A percentile compares a stretch with the other conserved stretches of the same genome.
These are phyloP conservation scores for Doryteuthis pealeii DNA, from an alignment of 1,140 invertebrate species.

Conservation along the genomic window DNA sequence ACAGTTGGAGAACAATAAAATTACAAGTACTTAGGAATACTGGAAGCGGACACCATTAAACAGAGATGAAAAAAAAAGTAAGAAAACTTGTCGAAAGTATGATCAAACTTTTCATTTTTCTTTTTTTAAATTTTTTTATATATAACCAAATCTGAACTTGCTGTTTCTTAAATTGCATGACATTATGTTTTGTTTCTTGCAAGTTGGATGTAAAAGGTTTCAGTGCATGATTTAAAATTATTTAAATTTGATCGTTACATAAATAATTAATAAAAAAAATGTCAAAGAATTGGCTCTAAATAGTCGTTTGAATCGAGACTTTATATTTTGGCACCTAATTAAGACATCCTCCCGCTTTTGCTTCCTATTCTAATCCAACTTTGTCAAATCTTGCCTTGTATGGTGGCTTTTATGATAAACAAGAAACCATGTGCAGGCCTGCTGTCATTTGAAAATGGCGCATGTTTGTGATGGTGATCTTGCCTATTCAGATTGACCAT, in stretches of 20 bases:
- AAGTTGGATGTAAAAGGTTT: conserved; percentile 2
- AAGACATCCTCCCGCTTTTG: not conserved
- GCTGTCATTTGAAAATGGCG: conserved; percentile 1
- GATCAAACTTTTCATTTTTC: too few relatives aligned
- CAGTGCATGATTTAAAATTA: not conserved
- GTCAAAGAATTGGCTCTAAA: too few relatives aligned
- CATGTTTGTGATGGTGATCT: not conserved
- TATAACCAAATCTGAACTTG: not conserved
- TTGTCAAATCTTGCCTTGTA: not conserved
- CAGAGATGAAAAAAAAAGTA: too few relatives aligned
- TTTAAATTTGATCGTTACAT: too few relatives aligned
- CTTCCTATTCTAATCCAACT: conserved; percentile 1
- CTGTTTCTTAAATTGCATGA: not conserved
- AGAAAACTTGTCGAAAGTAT: too few relatives aligned
- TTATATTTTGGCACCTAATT: too few relatives aligned
- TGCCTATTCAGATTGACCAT: not conserved
- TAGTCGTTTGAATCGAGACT: too few relatives aligned
- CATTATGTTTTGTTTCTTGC: not conserved
- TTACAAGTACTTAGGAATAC: too few relatives aligned
- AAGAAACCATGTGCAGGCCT: conserved; percentile 1
- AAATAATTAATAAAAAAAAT: too few relatives aligned
- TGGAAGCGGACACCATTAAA: too few relatives aligned
- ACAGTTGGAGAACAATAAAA: too few relatives aligned
- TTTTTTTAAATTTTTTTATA: not conserved
- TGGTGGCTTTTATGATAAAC: not conserved